Evolutionary conservation across 2,113 vertebrate species (phyloP).

Genomic region (Salvelinus alpinus): DNA sequence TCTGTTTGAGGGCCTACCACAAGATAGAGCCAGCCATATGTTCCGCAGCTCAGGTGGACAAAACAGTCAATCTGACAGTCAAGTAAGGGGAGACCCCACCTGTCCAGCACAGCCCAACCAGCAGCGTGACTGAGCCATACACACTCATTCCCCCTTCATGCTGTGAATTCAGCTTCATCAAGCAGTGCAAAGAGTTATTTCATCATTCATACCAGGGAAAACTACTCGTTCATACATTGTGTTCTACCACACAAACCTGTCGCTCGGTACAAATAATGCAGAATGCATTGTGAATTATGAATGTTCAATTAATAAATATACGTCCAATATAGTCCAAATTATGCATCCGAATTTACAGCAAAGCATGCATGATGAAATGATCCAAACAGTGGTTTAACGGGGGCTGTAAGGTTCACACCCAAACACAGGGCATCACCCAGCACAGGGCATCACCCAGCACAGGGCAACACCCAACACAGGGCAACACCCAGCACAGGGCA

Average conservation of each 20-base stretch:
- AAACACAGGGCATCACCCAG: conserved; percentile 22
- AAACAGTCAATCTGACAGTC: conserved; percentile 4
- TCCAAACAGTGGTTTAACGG: neutral
- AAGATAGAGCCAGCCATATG: neutral
- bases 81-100: neutral
- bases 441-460: conserved; percentile 17
- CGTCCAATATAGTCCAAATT: too few relatives aligned
- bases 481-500: conserved; percentile 4
- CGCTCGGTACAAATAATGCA: too few relatives aligned
- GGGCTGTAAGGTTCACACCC: neutral
- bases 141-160: neutral
- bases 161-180: too few relatives aligned
- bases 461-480: conserved; percentile 28
- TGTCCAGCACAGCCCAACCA: too few relatives aligned
- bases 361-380: too few relatives aligned
- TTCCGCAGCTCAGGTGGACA: neutral
- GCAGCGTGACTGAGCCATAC: conserved; percentile 1
- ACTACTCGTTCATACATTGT: too few relatives aligned
- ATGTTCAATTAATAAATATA: too few relatives aligned
- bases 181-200: too few relatives aligned
- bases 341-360: too few relatives aligned
- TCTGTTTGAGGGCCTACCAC: neutral
- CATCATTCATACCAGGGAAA: neutral
- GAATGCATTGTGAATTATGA: too few relatives aligned
- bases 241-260: too few relatives aligned